Evolutionary conservation across 2,888 invertebrate species (phyloP).

Genomic region (Apamea sordens): DNA sequence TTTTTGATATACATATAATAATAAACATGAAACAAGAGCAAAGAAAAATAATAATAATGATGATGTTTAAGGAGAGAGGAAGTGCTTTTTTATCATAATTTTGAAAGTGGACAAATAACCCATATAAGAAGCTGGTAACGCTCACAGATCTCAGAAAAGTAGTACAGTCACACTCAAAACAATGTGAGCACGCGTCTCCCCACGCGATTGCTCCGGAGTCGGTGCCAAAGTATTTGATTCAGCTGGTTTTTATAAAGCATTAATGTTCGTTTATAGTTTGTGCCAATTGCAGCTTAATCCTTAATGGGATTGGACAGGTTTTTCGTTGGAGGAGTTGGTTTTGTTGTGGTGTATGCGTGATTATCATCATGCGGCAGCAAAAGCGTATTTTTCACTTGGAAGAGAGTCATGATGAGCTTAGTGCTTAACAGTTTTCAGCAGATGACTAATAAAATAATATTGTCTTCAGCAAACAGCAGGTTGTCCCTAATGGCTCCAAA

Average conservation of each 20-base stretch:
- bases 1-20: too few relatives aligned
- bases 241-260: conserved; percentile 39
- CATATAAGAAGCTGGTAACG: neutral
- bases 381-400: neutral
- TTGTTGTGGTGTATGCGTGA: conserved; percentile 6
- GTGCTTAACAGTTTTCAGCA: neutral
- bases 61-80: too few relatives aligned
- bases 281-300: conserved; percentile 50
- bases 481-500: neutral
- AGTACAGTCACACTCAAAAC: conserved; percentile 32
- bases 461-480: neutral
- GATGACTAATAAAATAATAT: neutral
- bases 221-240: conserved; percentile 56
- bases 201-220: conserved; percentile 32
- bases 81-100: too few relatives aligned
- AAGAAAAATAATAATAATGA: too few relatives aligned
- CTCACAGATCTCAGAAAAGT: neutral
- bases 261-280: conserved; percentile 27
- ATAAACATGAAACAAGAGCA: too few relatives aligned
- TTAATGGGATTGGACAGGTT: conserved; percentile 21
- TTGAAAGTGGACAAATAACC: too few relatives aligned
- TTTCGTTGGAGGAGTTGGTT: conserved; percentile 2
- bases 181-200: conserved; percentile 42
- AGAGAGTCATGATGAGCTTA: neutral
- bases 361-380: conserved; percentile 1